Base-by-base conservation (phyloP, 1,140 invertebrate species). In the Probaryconus sp. region DNA sequence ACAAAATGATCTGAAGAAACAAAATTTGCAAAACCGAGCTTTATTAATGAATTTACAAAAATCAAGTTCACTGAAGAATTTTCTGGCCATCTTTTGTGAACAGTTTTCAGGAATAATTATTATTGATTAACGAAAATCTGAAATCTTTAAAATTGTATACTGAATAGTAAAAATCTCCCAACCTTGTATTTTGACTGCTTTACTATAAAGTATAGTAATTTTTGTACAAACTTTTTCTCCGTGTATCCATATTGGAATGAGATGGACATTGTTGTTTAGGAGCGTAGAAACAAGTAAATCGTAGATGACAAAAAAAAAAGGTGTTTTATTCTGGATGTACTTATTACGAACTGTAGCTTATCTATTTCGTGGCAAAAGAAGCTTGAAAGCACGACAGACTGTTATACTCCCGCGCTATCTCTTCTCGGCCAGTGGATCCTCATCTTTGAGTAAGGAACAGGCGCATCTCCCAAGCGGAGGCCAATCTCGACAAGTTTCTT, bases 341-440 rank as follows among this genome's bases (percentile, higher is more conserved):
- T 21, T 17, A 43, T 26, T 33, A 11, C 38, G 24, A 11, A n/a
- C 24, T 16, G 16, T 47, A 30, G 33, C 64, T 68, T 68, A 68
- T 68, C 65, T 61, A 24, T 53, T 61, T 53, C 55, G 38, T 28
- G 38, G 65, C 11, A 10, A 69, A 69, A 69, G 45, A 58, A 69
- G 45, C 24, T 68, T 55, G 55, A 51, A 61, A 69, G 47, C 48
- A 51, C 37, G 56, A 63, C 58, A 64, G 45, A 58, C 51, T 42
- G 60, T 71, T 64, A 53, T 72, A 60, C 60, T 51, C 31, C 45
- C 45, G 60, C 38, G 38, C 31, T 72, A 72, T 65, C 69, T 72
- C 53, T 60, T 53, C 60, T 33, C 37, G 51, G 42, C 38, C 33
- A 45, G 51, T 58, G 60, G 47, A 72, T 45, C 33, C 45, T 53